These are phyloP conservation scores for Eumacrocentrus americanus DNA, from an alignment of 2,888 invertebrate species.

Conservation along the genomic window DNA sequence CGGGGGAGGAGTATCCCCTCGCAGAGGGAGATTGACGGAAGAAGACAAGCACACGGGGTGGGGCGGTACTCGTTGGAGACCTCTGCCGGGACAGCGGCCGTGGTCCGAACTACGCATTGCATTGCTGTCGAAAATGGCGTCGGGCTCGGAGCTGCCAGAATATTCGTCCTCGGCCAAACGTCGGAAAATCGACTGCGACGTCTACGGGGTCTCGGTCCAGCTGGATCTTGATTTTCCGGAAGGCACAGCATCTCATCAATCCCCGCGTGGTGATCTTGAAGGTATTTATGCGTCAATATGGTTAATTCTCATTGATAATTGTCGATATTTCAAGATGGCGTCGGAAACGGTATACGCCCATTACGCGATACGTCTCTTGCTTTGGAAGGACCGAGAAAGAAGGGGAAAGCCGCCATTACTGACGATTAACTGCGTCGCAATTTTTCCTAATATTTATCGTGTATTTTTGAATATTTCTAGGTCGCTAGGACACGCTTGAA, in stretches of 20 bases:
- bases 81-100: slow-evolving; percentile 32
- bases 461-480: slow-evolving; percentile 21
- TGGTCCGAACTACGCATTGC: slow-evolving; percentile 45
- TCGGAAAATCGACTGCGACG: slow-evolving; percentile 55
- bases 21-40: slow-evolving; percentile 21
- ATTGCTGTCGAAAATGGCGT: slow-evolving; percentile 62
- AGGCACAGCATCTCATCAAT: slow-evolving; percentile 41
- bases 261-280: slow-evolving; percentile 52
- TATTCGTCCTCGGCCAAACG: slow-evolving; percentile 60
- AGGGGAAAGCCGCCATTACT: slow-evolving; percentile 51
- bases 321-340: slow-evolving; percentile 55
- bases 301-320: slow-evolving; percentile 45
- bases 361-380: slow-evolving; percentile 39
- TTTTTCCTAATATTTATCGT: slow-evolving; percentile 25
- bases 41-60: slow-evolving; percentile 2
- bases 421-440: slow-evolving; percentile 44
- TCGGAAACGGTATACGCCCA: slow-evolving; percentile 43
- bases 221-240: slow-evolving; percentile 47
- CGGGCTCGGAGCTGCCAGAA: slow-evolving; percentile 58
- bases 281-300: slow-evolving; percentile 54
- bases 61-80: slow-evolving; percentile 9
- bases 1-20: slow-evolving; percentile 31
- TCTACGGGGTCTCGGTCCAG: slow-evolving; percentile 39
- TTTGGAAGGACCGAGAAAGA: slow-evolving; percentile 38
- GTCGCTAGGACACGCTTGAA: background rate